Evolutionary conservation across 2,113 vertebrate species (phyloP).

Genomic region (Ciconia maguari): DNA sequence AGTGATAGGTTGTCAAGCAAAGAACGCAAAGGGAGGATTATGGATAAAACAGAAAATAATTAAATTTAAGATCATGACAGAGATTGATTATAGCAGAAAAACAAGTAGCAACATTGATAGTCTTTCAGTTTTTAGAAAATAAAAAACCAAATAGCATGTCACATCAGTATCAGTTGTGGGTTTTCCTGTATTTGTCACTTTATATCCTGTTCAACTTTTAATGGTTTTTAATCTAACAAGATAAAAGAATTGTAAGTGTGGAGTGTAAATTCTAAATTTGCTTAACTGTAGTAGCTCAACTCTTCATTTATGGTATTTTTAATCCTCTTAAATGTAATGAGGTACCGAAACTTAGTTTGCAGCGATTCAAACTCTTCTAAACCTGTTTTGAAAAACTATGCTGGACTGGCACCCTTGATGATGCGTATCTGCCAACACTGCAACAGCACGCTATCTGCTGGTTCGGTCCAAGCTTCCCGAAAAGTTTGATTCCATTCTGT

Average conservation of each 20-base stretch:
- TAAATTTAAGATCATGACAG: background rate
- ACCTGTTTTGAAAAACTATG: background rate
- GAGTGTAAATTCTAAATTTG: background rate
- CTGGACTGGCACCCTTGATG: no score
- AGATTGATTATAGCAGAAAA: background rate
- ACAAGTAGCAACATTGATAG: background rate
- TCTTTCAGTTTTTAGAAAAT: background rate
- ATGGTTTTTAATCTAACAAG: background rate
- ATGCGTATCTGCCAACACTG: background rate
- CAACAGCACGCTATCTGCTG: background rate
- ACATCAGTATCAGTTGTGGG: background rate
- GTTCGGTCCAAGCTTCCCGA: background rate
- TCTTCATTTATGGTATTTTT: background rate
- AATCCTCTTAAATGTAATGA: background rate
- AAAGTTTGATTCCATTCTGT: background rate
- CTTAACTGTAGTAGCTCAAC: background rate
- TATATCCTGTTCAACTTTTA: background rate
- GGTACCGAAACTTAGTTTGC: background rate
- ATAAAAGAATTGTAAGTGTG: background rate
- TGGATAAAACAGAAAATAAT: background rate
- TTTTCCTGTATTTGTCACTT: background rate
- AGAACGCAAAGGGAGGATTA: background rate
- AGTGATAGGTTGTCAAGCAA: background rate
- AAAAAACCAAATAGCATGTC: background rate
- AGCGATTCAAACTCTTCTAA: background rate